Evolutionary conservation across 2,113 vertebrate genomes (phyloP).

Genomic region (Polyodon spathula): DNA sequence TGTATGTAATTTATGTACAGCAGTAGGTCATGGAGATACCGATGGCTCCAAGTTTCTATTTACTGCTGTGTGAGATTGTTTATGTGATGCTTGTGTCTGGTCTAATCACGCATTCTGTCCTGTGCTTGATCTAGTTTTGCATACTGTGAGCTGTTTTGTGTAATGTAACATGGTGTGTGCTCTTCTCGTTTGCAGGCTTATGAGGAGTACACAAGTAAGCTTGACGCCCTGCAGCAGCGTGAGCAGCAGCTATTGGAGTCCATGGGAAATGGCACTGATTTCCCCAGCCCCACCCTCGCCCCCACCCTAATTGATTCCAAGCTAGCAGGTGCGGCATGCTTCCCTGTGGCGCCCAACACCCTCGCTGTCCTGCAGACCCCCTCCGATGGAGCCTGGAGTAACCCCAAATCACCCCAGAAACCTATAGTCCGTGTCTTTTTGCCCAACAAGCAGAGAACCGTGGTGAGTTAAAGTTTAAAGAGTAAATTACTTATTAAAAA

Average conservation of each 20-base stretch:
- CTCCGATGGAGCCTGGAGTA: constrained; percentile 67
- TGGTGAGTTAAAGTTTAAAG: constrained; percentile 62
- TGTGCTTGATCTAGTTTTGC: too few relatives aligned
- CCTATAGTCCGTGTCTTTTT: constrained; percentile 97
- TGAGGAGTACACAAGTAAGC: constrained; percentile 97
- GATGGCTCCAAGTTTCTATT: too few relatives aligned
- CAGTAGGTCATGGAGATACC: too few relatives aligned
- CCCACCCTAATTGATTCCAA: constrained; percentile 74
- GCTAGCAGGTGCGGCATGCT: constrained; percentile 54
- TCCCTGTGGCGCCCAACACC: constrained; percentile 75
- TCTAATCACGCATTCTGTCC: too few relatives aligned
- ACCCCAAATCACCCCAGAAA: constrained; percentile 94
- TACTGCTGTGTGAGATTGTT: too few relatives aligned
- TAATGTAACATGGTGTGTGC: too few relatives aligned
- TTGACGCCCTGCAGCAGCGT: constrained; percentile 90
- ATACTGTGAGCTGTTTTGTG: background rate
- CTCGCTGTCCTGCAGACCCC: constrained; percentile 85
- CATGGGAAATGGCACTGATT: constrained; percentile 82
- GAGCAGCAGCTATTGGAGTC: constrained; percentile 94
- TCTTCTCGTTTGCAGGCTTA: constrained; percentile 68
- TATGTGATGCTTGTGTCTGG: too few relatives aligned
- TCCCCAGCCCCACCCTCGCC: constrained; percentile 72
- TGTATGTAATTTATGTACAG: too few relatives aligned
- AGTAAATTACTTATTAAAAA: too few relatives aligned
- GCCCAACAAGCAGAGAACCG: constrained; percentile 96